Base-by-base conservation (phyloP, 2,797 vertebrate species). In the Petrocephalus sullivani region DNA sequence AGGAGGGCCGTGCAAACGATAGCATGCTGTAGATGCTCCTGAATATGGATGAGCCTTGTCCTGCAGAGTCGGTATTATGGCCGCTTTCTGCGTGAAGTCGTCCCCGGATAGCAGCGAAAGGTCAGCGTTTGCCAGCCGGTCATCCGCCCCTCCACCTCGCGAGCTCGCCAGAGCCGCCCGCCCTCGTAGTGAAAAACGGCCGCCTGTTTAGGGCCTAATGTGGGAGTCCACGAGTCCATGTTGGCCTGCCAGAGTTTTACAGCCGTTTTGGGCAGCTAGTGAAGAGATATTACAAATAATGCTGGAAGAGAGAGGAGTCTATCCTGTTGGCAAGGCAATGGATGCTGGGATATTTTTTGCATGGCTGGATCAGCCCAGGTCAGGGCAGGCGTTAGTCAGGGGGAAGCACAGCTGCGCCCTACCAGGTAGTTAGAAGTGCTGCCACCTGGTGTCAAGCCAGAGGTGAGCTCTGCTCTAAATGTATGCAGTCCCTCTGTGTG, bases 61-160 rank as follows among this genome's bases (percentile, higher is more conserved):
- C 90, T 51, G 16, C 19, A 12, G 90, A 89, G 28, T 90, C 90
- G 61, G 89, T 93, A 88, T 92, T 93, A 91, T 71, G 82, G 88
- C 71, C 93, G 89, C 90, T 56, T 87, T 88, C 81, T 91, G 90
- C 91, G 91, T 92, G 89, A 86, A 91, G 89, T 91, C 89, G 37
- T 89, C 92, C 93, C 91, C 89, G 89, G 89, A 75, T 87, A 90
- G 92, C 91, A 89, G 92, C 89, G 91, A 94, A 95, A 95, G 94
- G 94, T 94, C 94, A 94, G 78, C 87, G 84, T 90, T 92, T 89
- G 93, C 56, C 84, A 91, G 93, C 92, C 94, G 93, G 94, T 94
- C 93, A 91, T 90, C 91, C 85, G 75, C 85, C 53, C 87, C 87
- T 89, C 37, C 19, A 91, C 88, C 90, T 46, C 19, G 82, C 53